Conservation (phyloP, 2,113 vertebrate genomes). For the Microcebus jonahi region DNA sequence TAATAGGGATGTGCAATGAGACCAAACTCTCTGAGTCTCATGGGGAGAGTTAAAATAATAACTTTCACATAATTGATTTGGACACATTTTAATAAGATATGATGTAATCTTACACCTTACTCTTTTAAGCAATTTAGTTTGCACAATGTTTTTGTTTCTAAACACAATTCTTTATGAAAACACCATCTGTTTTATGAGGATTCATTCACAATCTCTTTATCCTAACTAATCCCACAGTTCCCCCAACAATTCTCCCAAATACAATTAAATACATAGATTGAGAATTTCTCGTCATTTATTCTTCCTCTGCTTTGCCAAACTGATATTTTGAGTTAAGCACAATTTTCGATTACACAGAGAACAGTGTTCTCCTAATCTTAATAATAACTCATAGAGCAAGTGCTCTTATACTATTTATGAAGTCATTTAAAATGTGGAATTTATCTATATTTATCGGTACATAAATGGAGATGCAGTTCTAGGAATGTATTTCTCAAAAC, state of each 20-base stretch:
- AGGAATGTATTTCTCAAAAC: not conserved
- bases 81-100: not conserved
- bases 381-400: not conserved
- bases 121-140: not conserved
- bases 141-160: not conserved
- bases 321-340: not conserved
- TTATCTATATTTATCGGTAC: not conserved
- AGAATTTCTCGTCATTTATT: not conserved
- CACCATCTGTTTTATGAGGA: not conserved
- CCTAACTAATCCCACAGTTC: not conserved
- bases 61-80: not conserved
- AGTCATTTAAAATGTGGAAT: not conserved
- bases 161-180: not conserved
- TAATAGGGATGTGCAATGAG: not conserved
- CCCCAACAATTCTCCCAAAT: not conserved
- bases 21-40: not conserved
- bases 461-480: not conserved
- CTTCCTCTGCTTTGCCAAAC: not conserved
- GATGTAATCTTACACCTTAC: not conserved
- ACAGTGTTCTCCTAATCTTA: not conserved
- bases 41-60: slow-evolving; percentile 6
- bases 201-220: not conserved
- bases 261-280: not conserved
- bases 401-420: not conserved
- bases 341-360: not conserved